phyloP scores from a whole-genome alignment of 64 coral and sea anemone species.

The Pachyseris speciosa region DNA sequence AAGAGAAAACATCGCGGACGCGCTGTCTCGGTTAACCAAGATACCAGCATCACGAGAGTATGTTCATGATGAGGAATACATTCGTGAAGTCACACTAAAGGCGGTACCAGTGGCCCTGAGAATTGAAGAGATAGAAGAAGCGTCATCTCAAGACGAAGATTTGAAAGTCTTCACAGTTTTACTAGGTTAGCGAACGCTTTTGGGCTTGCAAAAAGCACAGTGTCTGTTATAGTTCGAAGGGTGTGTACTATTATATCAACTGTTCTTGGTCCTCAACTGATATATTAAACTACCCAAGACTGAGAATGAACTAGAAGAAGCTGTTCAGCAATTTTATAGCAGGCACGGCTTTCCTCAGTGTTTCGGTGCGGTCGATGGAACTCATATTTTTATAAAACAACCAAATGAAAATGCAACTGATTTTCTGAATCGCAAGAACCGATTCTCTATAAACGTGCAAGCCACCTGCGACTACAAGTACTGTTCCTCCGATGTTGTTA shows the following conservation, averaged over 20 bases:
- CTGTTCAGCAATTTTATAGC: background rate
- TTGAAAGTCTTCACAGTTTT: background rate
- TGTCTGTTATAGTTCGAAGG: background rate
- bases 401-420: slow-evolving; percentile 55
- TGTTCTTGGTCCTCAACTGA: background rate
- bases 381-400: slow-evolving; percentile 48
- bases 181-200: background rate
- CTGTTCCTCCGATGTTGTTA: slow-evolving; percentile 29
- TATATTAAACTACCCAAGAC: background rate
- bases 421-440: slow-evolving; percentile 48
- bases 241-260: slow-evolving; percentile 19
- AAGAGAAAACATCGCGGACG: background rate
- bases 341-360: slow-evolving; percentile 59
- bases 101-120: slow-evolving; percentile 13
- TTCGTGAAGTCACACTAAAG: background rate
- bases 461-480: slow-evolving; percentile 31
- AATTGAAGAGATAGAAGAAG: slow-evolving; percentile 27
- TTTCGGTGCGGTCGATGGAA: slow-evolving; percentile 62
- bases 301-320: background rate
- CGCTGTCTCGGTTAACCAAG: background rate
- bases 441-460: slow-evolving; percentile 62
- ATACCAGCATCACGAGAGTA: background rate
- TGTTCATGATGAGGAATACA: background rate
- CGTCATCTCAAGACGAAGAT: slow-evolving; percentile 6
- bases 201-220: too few species aligned